A percentile compares a stretch with the other conserved stretches of the same genome.
Conservation (phyloP, 2,888 invertebrate genomes). For the Cremastinae sp. region DNA sequence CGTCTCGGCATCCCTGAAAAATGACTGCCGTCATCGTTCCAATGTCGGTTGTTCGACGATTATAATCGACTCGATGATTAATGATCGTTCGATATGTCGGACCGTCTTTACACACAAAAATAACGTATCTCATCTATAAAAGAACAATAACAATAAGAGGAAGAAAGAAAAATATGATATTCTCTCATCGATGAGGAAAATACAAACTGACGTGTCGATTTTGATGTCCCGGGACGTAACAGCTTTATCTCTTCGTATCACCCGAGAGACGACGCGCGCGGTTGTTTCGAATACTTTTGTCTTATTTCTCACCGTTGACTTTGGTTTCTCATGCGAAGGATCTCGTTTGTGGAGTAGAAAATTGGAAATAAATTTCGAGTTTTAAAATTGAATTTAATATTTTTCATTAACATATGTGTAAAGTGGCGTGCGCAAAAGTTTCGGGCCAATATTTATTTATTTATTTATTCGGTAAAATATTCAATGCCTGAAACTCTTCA, state of each 20-base stretch:
- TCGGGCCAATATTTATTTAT: too few relatives aligned
- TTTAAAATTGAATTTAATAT: not conserved
- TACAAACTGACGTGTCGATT: conserved; percentile 36
- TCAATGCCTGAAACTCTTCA: too few relatives aligned
- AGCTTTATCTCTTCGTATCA: conserved; percentile 16
- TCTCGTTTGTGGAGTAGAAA: not conserved
- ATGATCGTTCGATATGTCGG: conserved; percentile 60
- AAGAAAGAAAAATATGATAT: conserved; percentile 10
- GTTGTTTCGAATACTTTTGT: conserved; percentile 14
- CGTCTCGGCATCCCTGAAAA: conserved; percentile 47
- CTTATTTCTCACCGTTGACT: not conserved
- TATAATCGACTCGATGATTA: conserved; percentile 63
- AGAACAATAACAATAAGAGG: conserved; percentile 37
- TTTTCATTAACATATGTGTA: too few relatives aligned
- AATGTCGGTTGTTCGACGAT: conserved; percentile 59
- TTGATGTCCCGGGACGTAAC: conserved; percentile 26
- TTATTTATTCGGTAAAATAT: too few relatives aligned
- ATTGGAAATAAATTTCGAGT: conserved; percentile 13
- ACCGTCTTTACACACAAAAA: conserved; percentile 51
- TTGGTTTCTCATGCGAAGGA: conserved; percentile 1
- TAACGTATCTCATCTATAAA: conserved; percentile 31
- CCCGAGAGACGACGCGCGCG: not conserved
- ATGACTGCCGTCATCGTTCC: conserved; percentile 61
- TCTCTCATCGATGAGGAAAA: conserved; percentile 43
- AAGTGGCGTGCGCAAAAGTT: too few relatives aligned